A percentile compares a stretch with the other conserved stretches of the same genome.
phyloP scores from a whole-genome alignment of 2,888 invertebrate species.

The Cheilosia scutellata region DNA sequence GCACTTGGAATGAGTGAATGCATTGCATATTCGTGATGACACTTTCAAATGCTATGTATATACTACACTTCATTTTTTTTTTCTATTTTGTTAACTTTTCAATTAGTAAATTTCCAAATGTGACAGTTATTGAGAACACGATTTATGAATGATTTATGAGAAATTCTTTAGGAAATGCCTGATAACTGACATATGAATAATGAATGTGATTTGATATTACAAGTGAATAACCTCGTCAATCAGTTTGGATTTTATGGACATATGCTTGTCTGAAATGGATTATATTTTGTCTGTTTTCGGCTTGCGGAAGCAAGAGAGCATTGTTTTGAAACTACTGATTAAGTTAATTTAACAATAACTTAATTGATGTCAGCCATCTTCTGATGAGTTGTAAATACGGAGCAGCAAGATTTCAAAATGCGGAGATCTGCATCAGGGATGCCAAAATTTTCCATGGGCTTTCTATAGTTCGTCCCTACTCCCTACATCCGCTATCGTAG shows the following conservation, averaged over 20 bases:
- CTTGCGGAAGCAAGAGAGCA: not conserved
- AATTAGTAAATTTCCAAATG: not conserved
- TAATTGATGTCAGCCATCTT: no score
- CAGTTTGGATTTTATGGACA: not conserved
- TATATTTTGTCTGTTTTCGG: not conserved
- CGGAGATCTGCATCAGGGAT: no score
- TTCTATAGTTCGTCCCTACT: no score
- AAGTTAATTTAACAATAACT: no score
- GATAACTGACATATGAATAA: not conserved
- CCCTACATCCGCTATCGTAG: no score
- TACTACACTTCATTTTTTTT: not conserved
- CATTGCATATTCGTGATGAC: not conserved
- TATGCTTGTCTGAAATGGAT: not conserved
- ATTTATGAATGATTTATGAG: constrained; percentile 23
- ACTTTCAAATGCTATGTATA: not conserved
- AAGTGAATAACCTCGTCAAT: constrained; percentile 33
- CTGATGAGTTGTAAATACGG: no score
- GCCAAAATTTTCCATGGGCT: no score
- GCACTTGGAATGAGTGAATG: not conserved
- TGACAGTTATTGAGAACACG: constrained; percentile 3
- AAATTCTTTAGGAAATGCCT: constrained; percentile 1
- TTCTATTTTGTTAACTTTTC: not conserved
- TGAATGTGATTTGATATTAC: not conserved
- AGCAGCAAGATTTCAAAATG: no score
- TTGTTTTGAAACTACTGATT: not conserved